phyloP scores from a whole-genome alignment of 2,113 vertebrate species.

The Eulemur macaco region DNA sequence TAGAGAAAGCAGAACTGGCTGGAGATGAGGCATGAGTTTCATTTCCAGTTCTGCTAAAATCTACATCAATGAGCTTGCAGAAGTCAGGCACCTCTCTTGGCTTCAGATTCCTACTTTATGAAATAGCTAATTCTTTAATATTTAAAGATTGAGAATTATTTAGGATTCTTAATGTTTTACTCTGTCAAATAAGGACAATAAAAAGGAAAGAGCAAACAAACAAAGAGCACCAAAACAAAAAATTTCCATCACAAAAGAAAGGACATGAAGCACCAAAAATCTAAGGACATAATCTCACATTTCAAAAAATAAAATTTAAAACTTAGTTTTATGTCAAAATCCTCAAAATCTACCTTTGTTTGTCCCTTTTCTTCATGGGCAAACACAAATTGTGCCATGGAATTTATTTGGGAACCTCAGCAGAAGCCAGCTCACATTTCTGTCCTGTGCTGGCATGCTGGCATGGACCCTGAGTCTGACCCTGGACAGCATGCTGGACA shows the following conservation, averaged over 20 bases:
- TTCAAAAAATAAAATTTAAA: background rate
- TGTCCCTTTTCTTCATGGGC: background rate
- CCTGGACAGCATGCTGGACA: accelerated
- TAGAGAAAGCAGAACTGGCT: background rate
- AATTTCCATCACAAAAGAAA: background rate
- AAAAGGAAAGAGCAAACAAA: background rate
- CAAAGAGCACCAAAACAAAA: background rate
- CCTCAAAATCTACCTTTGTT: background rate
- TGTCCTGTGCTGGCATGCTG: too few species aligned
- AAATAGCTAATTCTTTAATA: background rate
- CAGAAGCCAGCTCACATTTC: background rate
- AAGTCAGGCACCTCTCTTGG: background rate
- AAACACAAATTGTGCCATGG: background rate
- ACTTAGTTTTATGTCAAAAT: background rate
- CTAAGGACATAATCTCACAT: background rate
- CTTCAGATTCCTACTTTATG: background rate
- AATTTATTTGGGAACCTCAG: background rate
- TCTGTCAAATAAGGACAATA: background rate
- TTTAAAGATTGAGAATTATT: background rate
- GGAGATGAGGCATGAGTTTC: background rate
- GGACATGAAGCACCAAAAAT: background rate
- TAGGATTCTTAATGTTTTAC: background rate
- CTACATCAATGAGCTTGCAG: background rate
- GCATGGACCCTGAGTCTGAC: background rate
- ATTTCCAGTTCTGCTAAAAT: background rate